Percentiles rank a stretch among this genome's conserved stretches.
Conservation (phyloP, 2,888 invertebrate species). For the Diarsia dahlii region DNA sequence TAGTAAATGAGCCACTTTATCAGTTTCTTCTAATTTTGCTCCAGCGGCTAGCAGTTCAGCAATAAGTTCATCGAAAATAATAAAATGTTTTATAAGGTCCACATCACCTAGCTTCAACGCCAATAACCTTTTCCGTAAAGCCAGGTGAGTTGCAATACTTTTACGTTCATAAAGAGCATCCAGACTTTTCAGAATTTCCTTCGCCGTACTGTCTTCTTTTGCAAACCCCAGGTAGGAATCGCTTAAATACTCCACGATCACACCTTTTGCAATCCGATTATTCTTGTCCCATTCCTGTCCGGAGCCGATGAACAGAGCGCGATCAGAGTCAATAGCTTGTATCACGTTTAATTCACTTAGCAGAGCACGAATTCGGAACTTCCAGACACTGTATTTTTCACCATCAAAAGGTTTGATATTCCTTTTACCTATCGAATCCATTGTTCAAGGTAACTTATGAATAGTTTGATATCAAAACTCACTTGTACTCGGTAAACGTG, state of each 20-base stretch:
- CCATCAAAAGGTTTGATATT: background rate
- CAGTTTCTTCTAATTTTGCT: background rate
- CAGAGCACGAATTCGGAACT: background rate
- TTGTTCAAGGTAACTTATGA: no score
- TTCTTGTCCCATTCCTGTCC: background rate
- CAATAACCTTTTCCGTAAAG: background rate
- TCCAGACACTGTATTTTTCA: background rate
- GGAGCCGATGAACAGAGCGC: background rate
- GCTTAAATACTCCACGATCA: background rate
- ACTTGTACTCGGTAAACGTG: no score
- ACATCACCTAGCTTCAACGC: background rate
- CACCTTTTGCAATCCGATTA: background rate
- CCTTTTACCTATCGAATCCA: background rate
- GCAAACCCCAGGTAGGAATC: background rate
- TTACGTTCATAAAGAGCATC: background rate
- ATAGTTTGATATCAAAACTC: no score
- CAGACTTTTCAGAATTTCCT: background rate
- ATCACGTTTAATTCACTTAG: background rate
- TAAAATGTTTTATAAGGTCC: background rate
- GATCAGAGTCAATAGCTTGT: background rate
- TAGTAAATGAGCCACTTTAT: background rate
- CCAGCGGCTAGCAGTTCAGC: background rate
- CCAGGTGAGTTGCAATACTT: background rate
- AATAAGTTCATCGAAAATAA: background rate
- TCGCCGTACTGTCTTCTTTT: background rate